These are phyloP conservation scores for Catostylus mosaicus DNA, from an alignment of 30 jellyfish, hydroid and myxozoan species.

Conservation along the genomic window DNA sequence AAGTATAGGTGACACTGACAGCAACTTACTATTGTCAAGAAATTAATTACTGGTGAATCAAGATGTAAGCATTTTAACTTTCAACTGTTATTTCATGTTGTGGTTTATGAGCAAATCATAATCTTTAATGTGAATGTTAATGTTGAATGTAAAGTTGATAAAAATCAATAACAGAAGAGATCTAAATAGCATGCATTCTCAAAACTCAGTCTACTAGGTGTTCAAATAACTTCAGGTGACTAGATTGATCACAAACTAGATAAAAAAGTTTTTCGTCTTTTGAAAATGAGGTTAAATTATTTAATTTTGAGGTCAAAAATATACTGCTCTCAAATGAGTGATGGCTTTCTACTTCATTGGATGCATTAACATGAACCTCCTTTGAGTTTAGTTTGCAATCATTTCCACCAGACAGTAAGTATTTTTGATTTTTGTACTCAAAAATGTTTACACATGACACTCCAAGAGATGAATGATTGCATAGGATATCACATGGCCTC, in stretches of 20 bases:
- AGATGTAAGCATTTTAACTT: too few species aligned
- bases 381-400: constrained; percentile 64
- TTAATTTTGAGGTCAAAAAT: constrained; percentile 33
- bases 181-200: neutral
- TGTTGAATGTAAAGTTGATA: too few species aligned
- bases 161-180: neutral
- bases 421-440: constrained; percentile 5
- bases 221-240: constrained; percentile 12
- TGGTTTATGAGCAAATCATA: too few species aligned
- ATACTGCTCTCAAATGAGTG: neutral
- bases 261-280: constrained; percentile 8
- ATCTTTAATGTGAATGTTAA: too few species aligned
- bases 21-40: too few species aligned
- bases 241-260: constrained; percentile 57
- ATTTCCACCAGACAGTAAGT: constrained; percentile 85
- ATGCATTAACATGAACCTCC: neutral
- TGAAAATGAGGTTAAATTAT: constrained; percentile 18
- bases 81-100: too few species aligned
- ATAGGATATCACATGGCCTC: constrained; percentile 43
- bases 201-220: neutral
- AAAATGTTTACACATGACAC: constrained; percentile 41
- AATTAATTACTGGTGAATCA: too few species aligned
- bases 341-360: neutral
- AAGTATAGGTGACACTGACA: too few species aligned
- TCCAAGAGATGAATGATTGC: constrained; percentile 83